Percentiles rank a stretch among this genome's conserved stretches.
phyloP scores from a whole-genome alignment of 1,140 invertebrate species.

The Spodoptera litura region DNA sequence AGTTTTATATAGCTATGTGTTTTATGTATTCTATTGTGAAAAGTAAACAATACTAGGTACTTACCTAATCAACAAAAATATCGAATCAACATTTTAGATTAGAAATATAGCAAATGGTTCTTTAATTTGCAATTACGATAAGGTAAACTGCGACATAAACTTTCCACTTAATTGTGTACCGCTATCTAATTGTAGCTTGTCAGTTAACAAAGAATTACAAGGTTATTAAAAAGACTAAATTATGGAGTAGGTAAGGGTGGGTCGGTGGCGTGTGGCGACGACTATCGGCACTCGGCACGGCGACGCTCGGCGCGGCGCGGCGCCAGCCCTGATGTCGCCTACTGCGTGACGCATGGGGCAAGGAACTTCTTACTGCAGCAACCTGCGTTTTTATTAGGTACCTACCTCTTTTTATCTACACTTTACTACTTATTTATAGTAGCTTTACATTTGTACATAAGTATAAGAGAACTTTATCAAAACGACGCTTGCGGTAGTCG shows the following conservation, averaged over 20 bases:
- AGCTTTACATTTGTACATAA: too few relatives aligned
- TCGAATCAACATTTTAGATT: too few relatives aligned
- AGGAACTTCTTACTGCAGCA: neutral
- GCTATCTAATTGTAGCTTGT: neutral
- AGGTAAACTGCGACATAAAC: neutral
- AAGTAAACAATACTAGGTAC: too few relatives aligned
- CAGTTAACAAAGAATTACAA: slow-evolving; percentile 10
- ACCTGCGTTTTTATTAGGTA: neutral
- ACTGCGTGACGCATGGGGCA: slow-evolving; percentile 20
- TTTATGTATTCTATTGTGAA: too few relatives aligned
- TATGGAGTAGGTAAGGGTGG: slow-evolving; percentile 8
- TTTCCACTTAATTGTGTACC: neutral
- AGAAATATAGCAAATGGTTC: too few relatives aligned
- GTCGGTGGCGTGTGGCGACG: slow-evolving; percentile 33
- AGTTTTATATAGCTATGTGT: too few relatives aligned
- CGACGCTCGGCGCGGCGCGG: slow-evolving; percentile 41
- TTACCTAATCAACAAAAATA: too few relatives aligned
- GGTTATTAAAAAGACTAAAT: slow-evolving; percentile 28
- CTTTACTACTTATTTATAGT: too few relatives aligned
- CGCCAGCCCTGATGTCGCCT: slow-evolving; percentile 33
- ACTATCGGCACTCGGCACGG: neutral
- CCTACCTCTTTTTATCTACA: neutral
- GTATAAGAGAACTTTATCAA: too few relatives aligned
- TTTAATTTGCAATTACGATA: neutral
- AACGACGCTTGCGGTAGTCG: too few relatives aligned